Evolutionary conservation across 2,797 vertebrate genomes (phyloP).

Genomic region (Rhodeus uyekii): DNA sequence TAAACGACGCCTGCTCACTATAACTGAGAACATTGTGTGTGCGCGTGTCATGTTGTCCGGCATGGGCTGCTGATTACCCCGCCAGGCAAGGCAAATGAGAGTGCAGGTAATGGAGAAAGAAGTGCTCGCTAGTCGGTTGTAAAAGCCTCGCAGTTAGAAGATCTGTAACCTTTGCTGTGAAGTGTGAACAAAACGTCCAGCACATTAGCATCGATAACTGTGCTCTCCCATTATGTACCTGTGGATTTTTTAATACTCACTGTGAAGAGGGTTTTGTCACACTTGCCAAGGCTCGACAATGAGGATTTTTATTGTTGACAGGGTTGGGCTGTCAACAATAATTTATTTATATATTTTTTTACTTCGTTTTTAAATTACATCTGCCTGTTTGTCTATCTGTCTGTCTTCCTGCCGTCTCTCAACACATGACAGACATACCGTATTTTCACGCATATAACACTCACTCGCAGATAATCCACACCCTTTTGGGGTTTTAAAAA

Average conservation of each 20-base stretch:
- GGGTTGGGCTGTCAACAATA: background rate
- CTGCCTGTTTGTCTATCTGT: too few species aligned
- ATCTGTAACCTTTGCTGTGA: conserved; percentile 70
- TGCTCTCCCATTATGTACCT: conserved; percentile 43
- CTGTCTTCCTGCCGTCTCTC: too few species aligned
- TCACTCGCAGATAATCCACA: too few species aligned
- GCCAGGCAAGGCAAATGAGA: conserved; percentile 69
- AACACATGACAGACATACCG: too few species aligned
- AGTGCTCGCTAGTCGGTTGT: conserved; percentile 66
- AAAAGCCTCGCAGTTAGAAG: conserved; percentile 63
- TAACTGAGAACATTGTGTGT: conserved; percentile 16
- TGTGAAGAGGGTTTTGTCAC: conserved; percentile 47
- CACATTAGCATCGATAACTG: conserved; percentile 62
- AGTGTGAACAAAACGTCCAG: conserved; percentile 65
- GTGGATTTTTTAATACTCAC: conserved; percentile 54
- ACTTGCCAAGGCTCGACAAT: conserved; percentile 23
- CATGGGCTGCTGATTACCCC: conserved; percentile 63
- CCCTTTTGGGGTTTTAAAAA: too few species aligned
- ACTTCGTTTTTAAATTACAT: too few species aligned
- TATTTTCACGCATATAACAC: too few species aligned
- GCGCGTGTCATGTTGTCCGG: conserved; percentile 32
- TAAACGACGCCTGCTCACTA: conserved; percentile 35
- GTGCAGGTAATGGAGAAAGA: conserved; percentile 73
- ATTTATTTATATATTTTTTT: background rate
- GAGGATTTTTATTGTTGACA: background rate